Percentiles rank a stretch among this genome's conserved stretches.
Evolutionary conservation across 2,888 invertebrate genomes (phyloP).

Genomic region (Trichopria drosophilae): DNA sequence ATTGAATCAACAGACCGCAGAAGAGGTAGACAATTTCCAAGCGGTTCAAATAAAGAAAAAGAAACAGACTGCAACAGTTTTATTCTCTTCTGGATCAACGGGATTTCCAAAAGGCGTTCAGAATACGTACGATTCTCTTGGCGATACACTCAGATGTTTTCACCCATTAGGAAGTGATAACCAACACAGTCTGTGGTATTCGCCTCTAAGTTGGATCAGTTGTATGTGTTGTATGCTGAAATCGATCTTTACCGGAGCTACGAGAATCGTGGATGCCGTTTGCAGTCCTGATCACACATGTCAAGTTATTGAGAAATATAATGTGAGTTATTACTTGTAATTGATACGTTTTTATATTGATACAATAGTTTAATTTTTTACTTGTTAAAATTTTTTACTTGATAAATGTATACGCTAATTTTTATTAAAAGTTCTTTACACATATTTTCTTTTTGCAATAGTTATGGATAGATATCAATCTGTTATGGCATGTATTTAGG

Average conservation of each 20-base stretch:
- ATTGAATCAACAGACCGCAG: conserved; percentile 29
- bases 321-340: too few species aligned
- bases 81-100: conserved; percentile 52
- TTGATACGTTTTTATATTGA: too few species aligned
- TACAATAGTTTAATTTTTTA: too few species aligned
- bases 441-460: too few species aligned
- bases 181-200: conserved; percentile 33
- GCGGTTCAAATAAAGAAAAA: conserved; percentile 13
- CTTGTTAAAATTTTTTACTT: too few species aligned
- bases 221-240: conserved; percentile 35
- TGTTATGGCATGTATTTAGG: too few species aligned
- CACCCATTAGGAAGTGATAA: fast-evolving
- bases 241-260: conserved; percentile 14
- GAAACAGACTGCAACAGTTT: conserved; percentile 38
- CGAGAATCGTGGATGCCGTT: conserved; percentile 36
- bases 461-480: too few species aligned
- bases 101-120: conserved; percentile 49
- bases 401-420: conserved; percentile 47
- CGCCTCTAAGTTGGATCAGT: conserved; percentile 45
- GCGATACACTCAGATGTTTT: conserved; percentile 23
- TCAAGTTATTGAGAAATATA: conserved; percentile 43
- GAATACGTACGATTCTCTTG: conserved; percentile 39
- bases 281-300: conserved; percentile 40
- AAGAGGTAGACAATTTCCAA: conserved; percentile 36
- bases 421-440: too few species aligned